Evolutionary conservation across 2,113 vertebrate species (phyloP).

Genomic region (Sus scrofa): DNA sequence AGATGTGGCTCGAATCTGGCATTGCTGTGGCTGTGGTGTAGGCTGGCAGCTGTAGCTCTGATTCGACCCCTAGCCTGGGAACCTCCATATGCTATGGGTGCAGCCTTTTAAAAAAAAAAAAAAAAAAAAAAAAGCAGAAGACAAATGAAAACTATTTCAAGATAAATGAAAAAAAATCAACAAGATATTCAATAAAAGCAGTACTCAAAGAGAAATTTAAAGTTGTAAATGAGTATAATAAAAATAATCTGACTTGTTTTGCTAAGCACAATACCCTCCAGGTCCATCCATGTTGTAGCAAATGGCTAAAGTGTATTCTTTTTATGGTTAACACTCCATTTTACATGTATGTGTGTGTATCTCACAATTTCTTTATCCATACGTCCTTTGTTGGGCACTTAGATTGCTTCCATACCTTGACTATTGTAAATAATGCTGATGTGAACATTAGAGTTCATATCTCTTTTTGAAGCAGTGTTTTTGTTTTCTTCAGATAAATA

Average conservation of each 20-base stretch:
- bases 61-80: no score
- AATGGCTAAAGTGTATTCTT: neutral
- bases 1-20: no score
- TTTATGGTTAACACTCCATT: neutral
- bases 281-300: neutral
- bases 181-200: neutral
- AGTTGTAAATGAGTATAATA: neutral
- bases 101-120: no score
- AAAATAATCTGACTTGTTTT: neutral
- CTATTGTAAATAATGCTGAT: neutral
- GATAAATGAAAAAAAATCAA: neutral
- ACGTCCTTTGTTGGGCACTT: neutral
- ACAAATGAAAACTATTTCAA: neutral
- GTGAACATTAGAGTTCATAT: neutral
- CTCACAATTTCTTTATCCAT: neutral
- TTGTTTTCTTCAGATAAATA: neutral
- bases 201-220: neutral
- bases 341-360: neutral
- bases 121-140: no score
- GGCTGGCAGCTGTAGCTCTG: no score
- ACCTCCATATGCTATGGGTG: no score
- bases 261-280: neutral
- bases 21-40: no score
- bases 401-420: neutral
- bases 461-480: neutral